phyloP scores from a whole-genome alignment of 2,113 vertebrate species.

The Heliornis fulica region DNA sequence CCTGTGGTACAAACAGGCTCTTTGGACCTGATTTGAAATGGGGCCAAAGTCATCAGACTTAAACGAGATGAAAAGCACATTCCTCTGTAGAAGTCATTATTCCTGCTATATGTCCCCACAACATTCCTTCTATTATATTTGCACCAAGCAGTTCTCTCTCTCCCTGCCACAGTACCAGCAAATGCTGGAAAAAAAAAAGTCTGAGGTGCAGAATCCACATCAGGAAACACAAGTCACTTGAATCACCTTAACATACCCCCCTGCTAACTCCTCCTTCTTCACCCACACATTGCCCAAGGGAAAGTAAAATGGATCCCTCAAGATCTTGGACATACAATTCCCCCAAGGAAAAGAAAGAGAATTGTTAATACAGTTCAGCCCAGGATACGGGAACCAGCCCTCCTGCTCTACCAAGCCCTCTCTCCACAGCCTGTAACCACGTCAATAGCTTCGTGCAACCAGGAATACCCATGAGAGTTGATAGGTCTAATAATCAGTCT shows the following conservation, averaged over 20 bases:
- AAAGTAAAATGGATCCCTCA: fast-evolving
- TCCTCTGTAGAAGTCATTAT: background rate
- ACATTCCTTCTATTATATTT: background rate
- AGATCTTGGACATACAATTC: background rate
- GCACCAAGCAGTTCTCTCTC: background rate
- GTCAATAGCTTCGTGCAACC: background rate
- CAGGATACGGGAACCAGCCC: background rate
- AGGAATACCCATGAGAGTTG: background rate
- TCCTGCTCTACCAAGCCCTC: background rate
- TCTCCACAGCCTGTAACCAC: background rate
- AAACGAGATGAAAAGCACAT: background rate
- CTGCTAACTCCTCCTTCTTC: background rate
- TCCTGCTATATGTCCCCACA: background rate
- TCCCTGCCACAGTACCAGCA: background rate
- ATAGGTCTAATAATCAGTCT: background rate
- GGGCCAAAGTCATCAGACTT: background rate
- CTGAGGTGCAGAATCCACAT: background rate
- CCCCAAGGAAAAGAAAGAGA: background rate
- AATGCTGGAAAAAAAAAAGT: background rate
- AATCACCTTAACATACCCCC: fast-evolving
- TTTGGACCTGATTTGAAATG: background rate
- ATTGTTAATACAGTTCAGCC: background rate
- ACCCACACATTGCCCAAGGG: background rate
- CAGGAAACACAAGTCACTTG: background rate
- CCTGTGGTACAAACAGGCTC: background rate